Evolutionary conservation across 2,888 invertebrate genomes (phyloP).

Genomic region (Eretmocerus hayati): DNA sequence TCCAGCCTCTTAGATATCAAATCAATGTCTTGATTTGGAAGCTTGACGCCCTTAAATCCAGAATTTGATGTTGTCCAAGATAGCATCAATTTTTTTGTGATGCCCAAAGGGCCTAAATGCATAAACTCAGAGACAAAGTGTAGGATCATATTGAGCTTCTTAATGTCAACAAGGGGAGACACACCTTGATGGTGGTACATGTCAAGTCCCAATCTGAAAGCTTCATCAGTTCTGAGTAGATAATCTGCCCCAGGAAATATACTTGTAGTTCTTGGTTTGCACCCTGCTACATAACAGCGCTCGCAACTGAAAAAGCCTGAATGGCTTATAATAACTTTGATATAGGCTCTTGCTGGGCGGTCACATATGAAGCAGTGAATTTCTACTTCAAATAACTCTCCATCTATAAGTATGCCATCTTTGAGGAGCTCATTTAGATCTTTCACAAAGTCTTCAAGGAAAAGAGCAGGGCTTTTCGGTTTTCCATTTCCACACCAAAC

Average conservation of each 20-base stretch:
- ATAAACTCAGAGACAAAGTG: not conserved
- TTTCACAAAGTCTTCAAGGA: not conserved
- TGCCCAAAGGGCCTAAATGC: not conserved
- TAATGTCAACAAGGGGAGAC: not conserved
- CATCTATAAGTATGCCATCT: not conserved
- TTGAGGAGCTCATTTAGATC: not conserved
- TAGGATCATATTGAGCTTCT: not conserved
- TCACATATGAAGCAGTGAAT: not conserved
- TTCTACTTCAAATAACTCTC: not conserved
- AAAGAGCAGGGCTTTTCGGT: not conserved
- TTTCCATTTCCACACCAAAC: not conserved
- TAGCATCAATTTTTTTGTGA: not conserved
- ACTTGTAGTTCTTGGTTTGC: not conserved
- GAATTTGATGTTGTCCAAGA: not conserved
- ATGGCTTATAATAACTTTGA: not conserved
- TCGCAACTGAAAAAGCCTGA: not conserved
- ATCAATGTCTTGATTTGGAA: not conserved
- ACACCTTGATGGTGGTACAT: not conserved
- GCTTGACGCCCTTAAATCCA: not conserved
- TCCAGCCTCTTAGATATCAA: not conserved
- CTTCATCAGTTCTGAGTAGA: not conserved
- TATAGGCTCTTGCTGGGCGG: not conserved
- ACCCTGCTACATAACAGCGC: not conserved
- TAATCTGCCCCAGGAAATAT: not conserved
- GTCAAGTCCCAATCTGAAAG: not conserved